Base-by-base conservation (phyloP, 2,113 vertebrate genomes). In the Hippocampus abdominalis region DNA sequence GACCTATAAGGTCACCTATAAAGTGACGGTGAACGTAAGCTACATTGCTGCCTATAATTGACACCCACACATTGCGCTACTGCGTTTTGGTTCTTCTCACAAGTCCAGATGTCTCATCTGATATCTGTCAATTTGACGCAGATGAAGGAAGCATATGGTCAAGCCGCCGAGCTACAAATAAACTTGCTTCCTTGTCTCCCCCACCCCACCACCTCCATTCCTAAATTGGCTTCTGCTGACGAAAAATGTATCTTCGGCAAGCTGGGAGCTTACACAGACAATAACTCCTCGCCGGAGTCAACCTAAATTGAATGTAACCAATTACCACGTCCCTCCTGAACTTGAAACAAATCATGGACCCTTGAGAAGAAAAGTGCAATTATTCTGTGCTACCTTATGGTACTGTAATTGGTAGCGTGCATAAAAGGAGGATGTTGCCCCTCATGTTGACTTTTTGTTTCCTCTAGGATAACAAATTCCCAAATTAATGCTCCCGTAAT, bases 401-500 rank as follows among this genome's bases (percentile, higher is more conserved):
- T 46, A 64, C 74, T 69, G 36, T 49, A 57, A 74, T 64, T 36
- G 18, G 68, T 76, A 57, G 76, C 15, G 44, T 46, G 44, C 44
- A 46, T 46, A 16, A 46, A 46, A 15, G 15, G 8, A 4, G 12
- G 12, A 46, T 18, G 54, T 65, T 39, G 63, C 69, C 36, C 54
- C 32, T 57, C 25, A 73, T 64, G 32, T 10, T 11, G 56, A 23
- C 56, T 69, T 73, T 39, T 67, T 70, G 64, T 62, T 54, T 70
- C 39, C 76, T 68, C 40, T 3, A 8, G 67, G 68, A 74, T 36
- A 70, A 64, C 69, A 80, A 64, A 76, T 80, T 64, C 54, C 54
- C 25, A 59, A 76, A 70, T 72, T 16, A 6, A 16, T 32, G 25
- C 25, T 66, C 46, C 68, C 66, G 66, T 79, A 86, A 84, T 81